A percentile compares a stretch with the other conserved stretches of the same genome.
These are phyloP conservation scores for Sylvia borin DNA, from an alignment of 2,797 vertebrate genomes.

Conservation along the genomic window DNA sequence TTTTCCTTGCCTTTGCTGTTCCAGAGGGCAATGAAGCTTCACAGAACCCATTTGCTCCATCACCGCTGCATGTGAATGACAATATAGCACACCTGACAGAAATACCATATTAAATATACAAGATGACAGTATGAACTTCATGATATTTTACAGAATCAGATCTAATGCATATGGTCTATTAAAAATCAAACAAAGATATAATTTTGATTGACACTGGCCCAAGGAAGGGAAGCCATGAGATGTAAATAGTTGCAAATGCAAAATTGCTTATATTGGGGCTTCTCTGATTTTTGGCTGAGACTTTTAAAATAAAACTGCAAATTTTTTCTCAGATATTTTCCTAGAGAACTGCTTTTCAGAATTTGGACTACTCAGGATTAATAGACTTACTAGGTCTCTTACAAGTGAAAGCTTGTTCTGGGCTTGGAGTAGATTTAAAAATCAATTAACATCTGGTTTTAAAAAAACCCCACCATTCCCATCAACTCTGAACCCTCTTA, in stretches of 20 bases:
- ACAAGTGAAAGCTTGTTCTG: neutral
- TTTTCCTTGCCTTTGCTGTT: neutral
- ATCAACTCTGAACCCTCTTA: neutral
- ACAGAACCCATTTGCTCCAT: neutral
- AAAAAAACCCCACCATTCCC: neutral
- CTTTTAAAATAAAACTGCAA: neutral
- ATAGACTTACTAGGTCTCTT: neutral
- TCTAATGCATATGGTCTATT: neutral
- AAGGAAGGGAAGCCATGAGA: neutral
- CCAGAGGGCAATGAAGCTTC: neutral
- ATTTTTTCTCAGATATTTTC: neutral
- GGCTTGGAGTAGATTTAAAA: neutral
- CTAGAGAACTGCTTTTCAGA: neutral
- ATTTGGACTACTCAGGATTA: neutral
- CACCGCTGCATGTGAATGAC: neutral
- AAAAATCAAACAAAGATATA: neutral
- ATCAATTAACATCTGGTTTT: neutral
- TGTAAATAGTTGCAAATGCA: neutral
- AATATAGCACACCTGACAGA: neutral
- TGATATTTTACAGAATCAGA: neutral
- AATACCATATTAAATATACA: neutral
- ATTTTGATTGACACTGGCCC: neutral
- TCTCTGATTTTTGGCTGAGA: neutral
- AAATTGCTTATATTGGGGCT: neutral
- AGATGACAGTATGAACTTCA: neutral